phyloP scores from a whole-genome alignment of 2,113 vertebrate species.

The Machaerirhynchus nigripectus region DNA sequence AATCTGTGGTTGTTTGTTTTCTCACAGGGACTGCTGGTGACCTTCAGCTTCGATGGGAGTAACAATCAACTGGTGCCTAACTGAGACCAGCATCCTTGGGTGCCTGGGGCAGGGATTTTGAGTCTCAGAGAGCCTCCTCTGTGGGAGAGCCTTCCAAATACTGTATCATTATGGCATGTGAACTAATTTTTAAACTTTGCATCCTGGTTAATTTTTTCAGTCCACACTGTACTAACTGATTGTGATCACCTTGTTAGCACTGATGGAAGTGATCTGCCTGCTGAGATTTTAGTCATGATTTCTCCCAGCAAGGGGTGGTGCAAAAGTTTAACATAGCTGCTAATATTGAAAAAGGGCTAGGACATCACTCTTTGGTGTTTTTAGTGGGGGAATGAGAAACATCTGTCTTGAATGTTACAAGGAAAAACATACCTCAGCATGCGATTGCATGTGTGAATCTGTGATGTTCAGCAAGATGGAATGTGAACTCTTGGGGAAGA shows the following conservation, averaged over 20 bases:
- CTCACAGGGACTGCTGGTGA: not conserved
- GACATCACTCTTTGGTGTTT: not conserved
- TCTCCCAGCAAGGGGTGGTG: not conserved
- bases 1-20: not conserved
- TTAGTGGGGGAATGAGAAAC: not conserved
- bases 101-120: not conserved
- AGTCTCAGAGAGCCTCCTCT: not conserved
- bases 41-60: not conserved
- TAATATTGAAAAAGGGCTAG: not conserved
- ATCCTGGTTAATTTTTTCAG: not conserved
- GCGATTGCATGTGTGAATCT: not conserved
- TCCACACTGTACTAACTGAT: not conserved
- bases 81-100: not conserved
- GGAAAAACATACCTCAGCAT: not conserved
- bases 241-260: not conserved
- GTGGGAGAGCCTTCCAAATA: not conserved
- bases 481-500: not conserved
- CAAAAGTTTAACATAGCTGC: not conserved
- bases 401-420: not conserved
- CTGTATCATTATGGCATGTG: not conserved
- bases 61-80: not conserved
- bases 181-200: not conserved
- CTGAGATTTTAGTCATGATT: not conserved
- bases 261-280: not conserved
- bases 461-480: constrained; percentile 17